Conservation (phyloP, 2,797 vertebrate species). For the Urocyon cinereoargenteus region DNA sequence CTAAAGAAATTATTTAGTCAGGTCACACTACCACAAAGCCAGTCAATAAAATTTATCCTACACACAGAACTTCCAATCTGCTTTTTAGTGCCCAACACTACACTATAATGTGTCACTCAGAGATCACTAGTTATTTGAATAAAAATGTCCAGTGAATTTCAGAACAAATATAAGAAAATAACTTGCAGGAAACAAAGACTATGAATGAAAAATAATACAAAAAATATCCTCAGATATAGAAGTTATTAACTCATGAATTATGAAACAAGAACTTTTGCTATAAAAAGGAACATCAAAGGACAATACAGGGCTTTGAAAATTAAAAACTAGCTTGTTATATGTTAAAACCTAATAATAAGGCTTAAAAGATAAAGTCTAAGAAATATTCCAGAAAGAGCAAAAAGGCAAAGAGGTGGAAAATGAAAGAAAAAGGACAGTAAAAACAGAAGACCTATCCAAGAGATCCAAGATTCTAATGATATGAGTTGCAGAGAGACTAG, state of each 20-base stretch:
- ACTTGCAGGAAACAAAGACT: neutral
- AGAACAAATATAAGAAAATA: conserved; percentile 23
- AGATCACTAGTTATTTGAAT: neutral
- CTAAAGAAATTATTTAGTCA: neutral
- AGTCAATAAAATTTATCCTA: conserved; percentile 40
- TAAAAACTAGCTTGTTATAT: neutral
- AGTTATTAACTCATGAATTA: neutral
- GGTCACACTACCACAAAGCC: neutral
- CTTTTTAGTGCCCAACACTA: neutral
- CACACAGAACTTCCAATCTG: neutral
- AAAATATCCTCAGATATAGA: neutral
- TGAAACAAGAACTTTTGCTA: conserved; percentile 1
- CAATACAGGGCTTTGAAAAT: neutral
- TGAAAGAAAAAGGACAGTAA: neutral
- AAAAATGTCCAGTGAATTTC: neutral
- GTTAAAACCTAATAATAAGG: neutral
- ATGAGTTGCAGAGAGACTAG: neutral
- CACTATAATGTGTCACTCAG: neutral
- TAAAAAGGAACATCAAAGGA: neutral
- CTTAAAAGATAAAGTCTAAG: neutral
- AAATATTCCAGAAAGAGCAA: neutral
- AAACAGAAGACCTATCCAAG: neutral
- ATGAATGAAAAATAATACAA: neutral
- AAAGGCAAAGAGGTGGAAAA: neutral
- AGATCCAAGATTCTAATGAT: conserved; percentile 9